phyloP scores from a whole-genome alignment of 2,113 vertebrate species.

The Datnioides undecimradiatus region DNA sequence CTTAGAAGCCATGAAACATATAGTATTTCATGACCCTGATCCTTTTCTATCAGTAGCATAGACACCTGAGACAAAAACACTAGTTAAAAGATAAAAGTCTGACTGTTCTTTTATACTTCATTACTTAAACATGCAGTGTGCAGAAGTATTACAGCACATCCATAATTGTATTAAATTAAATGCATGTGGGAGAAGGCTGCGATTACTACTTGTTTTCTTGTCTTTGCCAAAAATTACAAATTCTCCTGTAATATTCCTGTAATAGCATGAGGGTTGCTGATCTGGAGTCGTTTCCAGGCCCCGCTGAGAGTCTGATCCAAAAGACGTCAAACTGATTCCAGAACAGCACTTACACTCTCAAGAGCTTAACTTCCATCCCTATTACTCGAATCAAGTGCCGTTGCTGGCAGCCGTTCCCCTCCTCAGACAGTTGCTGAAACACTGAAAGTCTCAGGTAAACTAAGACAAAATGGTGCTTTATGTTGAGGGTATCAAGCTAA shows the following conservation, averaged over 20 bases:
- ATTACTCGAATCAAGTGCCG: slow-evolving; percentile 42
- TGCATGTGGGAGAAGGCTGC: slow-evolving; percentile 22
- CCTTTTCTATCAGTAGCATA: not conserved
- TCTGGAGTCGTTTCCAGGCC: slow-evolving; percentile 29
- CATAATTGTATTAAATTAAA: slow-evolving; percentile 28
- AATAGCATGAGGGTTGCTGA: slow-evolving; percentile 18
- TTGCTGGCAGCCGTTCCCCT: slow-evolving; percentile 43
- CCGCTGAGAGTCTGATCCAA: slow-evolving; percentile 33
- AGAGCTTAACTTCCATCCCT: slow-evolving; percentile 54
- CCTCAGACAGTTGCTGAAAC: slow-evolving; percentile 36
- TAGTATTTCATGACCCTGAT: slow-evolving; percentile 65
- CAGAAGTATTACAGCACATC: slow-evolving; percentile 20
- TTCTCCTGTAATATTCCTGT: slow-evolving; percentile 42
- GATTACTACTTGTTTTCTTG: slow-evolving; percentile 24
- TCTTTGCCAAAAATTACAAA: slow-evolving; percentile 53
- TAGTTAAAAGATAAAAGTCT: slow-evolving; percentile 12
- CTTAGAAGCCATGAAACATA: slow-evolving; percentile 49
- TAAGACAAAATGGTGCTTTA: slow-evolving; percentile 15
- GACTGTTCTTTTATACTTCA: slow-evolving; percentile 15
- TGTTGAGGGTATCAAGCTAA: slow-evolving; percentile 21
- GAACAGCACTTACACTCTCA: slow-evolving; percentile 55
- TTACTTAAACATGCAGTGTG: slow-evolving; percentile 11
- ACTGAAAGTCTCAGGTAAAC: slow-evolving; percentile 30
- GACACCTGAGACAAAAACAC: not conserved
- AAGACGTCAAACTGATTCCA: slow-evolving; percentile 61